Conservation (phyloP, 2,113 vertebrate genomes). For the Callochromis pleurospilus region DNA sequence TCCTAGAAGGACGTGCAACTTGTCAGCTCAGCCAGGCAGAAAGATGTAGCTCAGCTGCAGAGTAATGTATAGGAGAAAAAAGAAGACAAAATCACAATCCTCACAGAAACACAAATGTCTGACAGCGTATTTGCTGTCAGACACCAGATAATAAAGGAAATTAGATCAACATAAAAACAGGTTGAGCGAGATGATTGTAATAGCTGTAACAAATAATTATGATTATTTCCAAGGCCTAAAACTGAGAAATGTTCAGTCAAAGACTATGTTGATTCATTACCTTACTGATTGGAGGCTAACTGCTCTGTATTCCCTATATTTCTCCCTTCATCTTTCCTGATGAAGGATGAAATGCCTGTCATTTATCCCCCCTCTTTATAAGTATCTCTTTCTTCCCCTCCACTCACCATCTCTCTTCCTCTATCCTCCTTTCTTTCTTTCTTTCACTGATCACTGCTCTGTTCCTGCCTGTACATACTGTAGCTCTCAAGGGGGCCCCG, state of each 20-base stretch:
- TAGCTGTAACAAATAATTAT: not conserved
- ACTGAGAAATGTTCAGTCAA: not conserved
- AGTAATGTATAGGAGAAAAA: conserved; percentile 6
- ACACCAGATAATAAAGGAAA: not conserved
- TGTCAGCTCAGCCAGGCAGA: conserved; percentile 60
- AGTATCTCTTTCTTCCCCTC: not conserved
- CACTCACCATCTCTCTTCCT: not conserved
- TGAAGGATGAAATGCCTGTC: not conserved
- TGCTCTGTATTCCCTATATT: not conserved
- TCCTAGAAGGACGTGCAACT: conserved; percentile 43
- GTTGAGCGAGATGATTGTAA: not conserved
- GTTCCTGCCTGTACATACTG: not conserved
- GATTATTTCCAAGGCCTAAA: not conserved
- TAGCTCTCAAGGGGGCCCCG: not conserved
- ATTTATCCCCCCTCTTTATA: not conserved
- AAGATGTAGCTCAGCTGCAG: conserved; percentile 68
- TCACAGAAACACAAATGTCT: conserved; percentile 24
- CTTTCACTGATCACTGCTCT: conserved; percentile 38
- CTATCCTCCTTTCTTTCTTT: not conserved
- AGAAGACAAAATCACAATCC: conserved; percentile 20
- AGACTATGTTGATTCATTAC: not conserved
- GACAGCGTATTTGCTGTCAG: not conserved
- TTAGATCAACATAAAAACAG: not conserved
- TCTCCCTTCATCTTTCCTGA: not conserved
- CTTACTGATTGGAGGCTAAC: not conserved